These are phyloP conservation scores for Lepus oiostolus DNA, from an alignment of 2,797 vertebrate species.

Conservation along the genomic window DNA sequence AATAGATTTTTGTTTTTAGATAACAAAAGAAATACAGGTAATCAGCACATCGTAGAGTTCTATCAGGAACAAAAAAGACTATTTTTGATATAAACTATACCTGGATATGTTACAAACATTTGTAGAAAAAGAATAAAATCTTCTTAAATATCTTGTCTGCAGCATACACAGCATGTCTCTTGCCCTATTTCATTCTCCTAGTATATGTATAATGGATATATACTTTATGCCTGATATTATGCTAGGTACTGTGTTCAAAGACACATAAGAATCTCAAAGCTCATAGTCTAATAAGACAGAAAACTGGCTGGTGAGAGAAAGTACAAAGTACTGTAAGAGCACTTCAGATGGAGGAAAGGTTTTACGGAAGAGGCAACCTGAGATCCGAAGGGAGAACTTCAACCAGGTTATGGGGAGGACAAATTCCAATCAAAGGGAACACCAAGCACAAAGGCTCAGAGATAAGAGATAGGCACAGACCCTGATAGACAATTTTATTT, in stretches of 20 bases:
- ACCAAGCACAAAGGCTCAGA: neutral
- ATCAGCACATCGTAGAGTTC: neutral
- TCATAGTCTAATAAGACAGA: neutral
- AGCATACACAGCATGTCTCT: neutral
- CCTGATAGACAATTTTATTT: neutral
- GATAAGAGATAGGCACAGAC: neutral
- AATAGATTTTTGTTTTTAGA: conserved; percentile 1
- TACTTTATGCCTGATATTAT: neutral
- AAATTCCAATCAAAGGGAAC: neutral
- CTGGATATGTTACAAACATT: neutral
- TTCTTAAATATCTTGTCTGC: neutral
- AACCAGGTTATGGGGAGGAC: neutral
- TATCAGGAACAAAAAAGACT: neutral
- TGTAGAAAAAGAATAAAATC: neutral
- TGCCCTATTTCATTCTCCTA: neutral
- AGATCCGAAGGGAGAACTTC: neutral
- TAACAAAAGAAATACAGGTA: neutral
- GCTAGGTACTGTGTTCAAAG: neutral
- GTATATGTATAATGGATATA: neutral
- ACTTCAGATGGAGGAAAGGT: neutral
- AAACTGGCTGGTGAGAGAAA: neutral
- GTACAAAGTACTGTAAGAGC: neutral
- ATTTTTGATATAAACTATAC: neutral
- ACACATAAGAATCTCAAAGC: neutral
- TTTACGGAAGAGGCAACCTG: neutral